Conservation (phyloP, 2,113 vertebrate genomes). For the Chamaea fasciata region DNA sequence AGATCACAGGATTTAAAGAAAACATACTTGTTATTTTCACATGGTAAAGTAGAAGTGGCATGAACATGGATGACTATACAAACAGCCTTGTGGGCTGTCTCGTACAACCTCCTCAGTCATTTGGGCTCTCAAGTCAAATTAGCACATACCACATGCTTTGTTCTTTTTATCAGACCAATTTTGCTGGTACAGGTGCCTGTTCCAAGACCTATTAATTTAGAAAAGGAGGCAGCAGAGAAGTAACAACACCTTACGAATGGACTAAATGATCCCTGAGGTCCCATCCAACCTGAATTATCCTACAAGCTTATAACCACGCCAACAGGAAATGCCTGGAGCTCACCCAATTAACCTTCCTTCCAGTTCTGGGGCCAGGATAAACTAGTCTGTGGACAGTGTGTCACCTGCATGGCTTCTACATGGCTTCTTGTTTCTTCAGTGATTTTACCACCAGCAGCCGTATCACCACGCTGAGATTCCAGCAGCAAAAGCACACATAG, state of each 20-base stretch:
- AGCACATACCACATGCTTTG: neutral
- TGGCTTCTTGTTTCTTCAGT: neutral
- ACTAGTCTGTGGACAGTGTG: neutral
- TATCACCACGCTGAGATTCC: constrained; percentile 4
- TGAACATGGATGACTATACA: neutral
- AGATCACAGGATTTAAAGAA: neutral
- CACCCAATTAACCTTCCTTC: neutral
- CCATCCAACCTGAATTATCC: neutral
- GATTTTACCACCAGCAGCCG: neutral
- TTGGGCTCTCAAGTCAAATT: neutral
- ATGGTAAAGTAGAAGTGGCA: neutral
- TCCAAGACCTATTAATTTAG: neutral
- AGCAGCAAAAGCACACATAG: constrained; percentile 1
- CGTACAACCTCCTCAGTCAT: neutral
- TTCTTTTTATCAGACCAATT: neutral
- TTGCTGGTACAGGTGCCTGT: neutral
- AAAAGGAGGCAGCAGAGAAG: neutral
- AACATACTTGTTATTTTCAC: neutral
- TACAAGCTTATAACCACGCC: neutral
- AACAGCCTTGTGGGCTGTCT: neutral
- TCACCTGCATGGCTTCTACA: neutral
- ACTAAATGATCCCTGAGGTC: neutral
- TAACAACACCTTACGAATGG: neutral
- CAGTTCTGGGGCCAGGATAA: neutral
- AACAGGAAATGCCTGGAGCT: constrained; percentile 6